These are phyloP conservation scores for Equus przewalskii DNA, from an alignment of 2,113 vertebrate genomes.

Conservation along the genomic window DNA sequence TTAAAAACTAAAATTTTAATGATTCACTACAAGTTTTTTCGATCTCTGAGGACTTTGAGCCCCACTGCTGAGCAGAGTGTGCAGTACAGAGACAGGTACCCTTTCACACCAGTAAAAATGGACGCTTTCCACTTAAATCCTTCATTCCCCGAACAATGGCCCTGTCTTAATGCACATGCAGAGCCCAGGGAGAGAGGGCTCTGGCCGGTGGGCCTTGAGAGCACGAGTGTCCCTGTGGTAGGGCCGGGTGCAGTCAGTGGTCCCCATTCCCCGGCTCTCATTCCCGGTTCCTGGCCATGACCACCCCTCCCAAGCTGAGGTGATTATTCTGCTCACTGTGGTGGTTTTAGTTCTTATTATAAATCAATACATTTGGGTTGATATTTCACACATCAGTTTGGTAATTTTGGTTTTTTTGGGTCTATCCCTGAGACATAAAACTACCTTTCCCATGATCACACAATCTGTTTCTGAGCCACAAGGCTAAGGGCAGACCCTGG, in stretches of 20 bases:
- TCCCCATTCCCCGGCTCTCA: background rate
- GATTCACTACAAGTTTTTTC: constrained; percentile 81
- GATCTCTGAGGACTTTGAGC: background rate
- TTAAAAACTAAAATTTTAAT: constrained; percentile 85
- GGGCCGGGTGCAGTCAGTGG: background rate
- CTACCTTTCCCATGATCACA: background rate
- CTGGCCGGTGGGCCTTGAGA: background rate
- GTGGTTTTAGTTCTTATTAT: background rate
- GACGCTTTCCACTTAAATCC: background rate
- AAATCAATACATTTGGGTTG: background rate
- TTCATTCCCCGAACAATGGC: background rate
- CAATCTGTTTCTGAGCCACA: background rate
- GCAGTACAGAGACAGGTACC: constrained; percentile 42
- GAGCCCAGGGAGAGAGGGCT: background rate
- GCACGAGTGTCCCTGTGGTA: background rate
- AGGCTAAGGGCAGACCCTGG: background rate
- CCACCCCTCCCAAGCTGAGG: too few species aligned
- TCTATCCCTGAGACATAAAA: background rate
- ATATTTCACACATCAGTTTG: background rate
- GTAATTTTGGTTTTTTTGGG: background rate
- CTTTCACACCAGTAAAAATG: background rate
- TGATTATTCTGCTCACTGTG: background rate
- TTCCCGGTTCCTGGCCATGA: background rate
- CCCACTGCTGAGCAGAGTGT: background rate
- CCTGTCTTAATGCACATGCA: background rate